Conservation (phyloP, 2,797 vertebrate genomes). For the Podargus strigoides region DNA sequence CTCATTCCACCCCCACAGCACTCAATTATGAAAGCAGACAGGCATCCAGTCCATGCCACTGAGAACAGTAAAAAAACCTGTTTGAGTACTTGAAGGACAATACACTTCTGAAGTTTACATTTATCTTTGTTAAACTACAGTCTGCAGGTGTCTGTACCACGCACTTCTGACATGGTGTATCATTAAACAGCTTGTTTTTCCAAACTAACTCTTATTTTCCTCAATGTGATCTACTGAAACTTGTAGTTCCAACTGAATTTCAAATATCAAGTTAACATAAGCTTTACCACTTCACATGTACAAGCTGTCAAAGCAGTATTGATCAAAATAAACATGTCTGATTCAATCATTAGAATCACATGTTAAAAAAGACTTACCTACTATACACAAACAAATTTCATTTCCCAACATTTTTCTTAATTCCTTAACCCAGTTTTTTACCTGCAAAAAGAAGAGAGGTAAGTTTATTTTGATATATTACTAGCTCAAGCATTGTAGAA, state of each 20-base stretch:
- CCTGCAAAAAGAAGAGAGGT: constrained; percentile 73
- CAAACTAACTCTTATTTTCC: background rate
- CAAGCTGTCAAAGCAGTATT: background rate
- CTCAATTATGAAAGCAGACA: background rate
- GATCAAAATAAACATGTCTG: background rate
- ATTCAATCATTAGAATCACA: background rate
- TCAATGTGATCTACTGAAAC: background rate
- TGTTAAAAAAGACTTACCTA: constrained; percentile 81
- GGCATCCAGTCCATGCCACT: background rate
- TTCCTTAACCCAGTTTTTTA: constrained; percentile 99
- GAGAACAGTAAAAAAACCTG: background rate
- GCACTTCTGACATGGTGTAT: background rate
- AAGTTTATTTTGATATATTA: background rate
- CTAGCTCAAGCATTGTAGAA: background rate
- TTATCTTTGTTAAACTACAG: background rate
- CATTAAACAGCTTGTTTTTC: background rate
- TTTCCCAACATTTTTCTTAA: constrained; percentile 99
- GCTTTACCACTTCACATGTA: background rate
- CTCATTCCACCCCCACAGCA: background rate
- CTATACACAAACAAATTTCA: constrained; percentile 99
- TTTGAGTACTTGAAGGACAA: background rate
- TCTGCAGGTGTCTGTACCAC: background rate
- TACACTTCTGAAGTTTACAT: background rate
- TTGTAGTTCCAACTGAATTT: background rate
- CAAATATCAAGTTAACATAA: background rate